These are phyloP conservation scores for Vimba vimba DNA, from an alignment of 2,113 vertebrate species.

Conservation along the genomic window DNA sequence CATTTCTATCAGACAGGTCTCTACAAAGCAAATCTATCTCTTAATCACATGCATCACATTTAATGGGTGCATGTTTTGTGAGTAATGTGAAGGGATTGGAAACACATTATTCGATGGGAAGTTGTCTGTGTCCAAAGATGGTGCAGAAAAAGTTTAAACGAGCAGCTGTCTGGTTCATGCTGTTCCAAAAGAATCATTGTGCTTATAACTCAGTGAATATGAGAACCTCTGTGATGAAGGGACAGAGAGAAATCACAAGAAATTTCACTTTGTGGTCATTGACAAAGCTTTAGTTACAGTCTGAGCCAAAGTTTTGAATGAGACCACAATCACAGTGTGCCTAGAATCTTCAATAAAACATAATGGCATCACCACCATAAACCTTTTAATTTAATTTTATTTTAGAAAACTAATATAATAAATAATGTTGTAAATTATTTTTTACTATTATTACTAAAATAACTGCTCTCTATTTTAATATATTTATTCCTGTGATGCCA, in stretches of 20 bases:
- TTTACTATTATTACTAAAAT: not conserved
- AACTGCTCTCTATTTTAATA: not conserved
- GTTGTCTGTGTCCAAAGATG: constrained; percentile 22
- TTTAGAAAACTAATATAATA: too few relatives aligned
- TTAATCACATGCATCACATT: constrained; percentile 38
- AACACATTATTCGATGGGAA: constrained; percentile 27
- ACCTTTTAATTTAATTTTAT: too few relatives aligned
- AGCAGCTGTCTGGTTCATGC: not conserved
- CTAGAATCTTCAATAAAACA: too few relatives aligned
- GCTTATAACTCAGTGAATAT: constrained; percentile 18
- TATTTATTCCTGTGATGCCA: not conserved
- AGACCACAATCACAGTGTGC: not conserved
- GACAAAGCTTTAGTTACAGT: not conserved
- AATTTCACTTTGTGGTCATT: too few relatives aligned
- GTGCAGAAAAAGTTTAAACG: constrained; percentile 11
- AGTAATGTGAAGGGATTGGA: constrained; percentile 7
- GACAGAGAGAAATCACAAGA: constrained; percentile 7
- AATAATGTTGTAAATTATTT: not conserved
- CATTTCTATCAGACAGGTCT: constrained; percentile 43
- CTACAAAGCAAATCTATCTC: constrained; percentile 40
- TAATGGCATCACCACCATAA: too few relatives aligned
- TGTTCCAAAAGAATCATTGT: constrained; percentile 2
- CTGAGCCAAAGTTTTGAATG: not conserved
- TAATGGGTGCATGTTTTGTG: constrained; percentile 9
- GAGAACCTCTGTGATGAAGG: not conserved